A percentile compares a stretch with the other conserved stretches of the same genome.
Conservation (phyloP, 2,113 vertebrate species). For the Zosterops pallidus region DNA sequence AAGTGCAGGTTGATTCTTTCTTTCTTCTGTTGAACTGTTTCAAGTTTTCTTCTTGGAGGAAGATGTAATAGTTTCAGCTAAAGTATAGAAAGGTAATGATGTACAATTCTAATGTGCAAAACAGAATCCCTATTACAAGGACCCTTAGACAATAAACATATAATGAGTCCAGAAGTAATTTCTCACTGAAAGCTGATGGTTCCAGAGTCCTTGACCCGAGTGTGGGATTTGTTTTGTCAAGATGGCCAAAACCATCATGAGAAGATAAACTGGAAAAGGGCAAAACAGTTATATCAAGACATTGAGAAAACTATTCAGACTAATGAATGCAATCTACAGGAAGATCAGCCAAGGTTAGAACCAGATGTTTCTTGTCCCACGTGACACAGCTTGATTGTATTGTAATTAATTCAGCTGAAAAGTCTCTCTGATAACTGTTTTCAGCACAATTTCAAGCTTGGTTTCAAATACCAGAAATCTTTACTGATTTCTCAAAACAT, state of each 20-base stretch:
- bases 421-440: conserved; percentile 16
- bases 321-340: conserved; percentile 21
- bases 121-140: conserved; percentile 20
- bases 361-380: conserved; percentile 48
- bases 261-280: not conserved
- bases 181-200: not conserved
- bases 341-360: conserved; percentile 54
- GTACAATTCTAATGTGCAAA: conserved; percentile 35
- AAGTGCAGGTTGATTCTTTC: not conserved
- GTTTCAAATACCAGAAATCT: conserved; percentile 49
- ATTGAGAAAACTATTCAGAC: conserved; percentile 4
- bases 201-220: conserved; percentile 16
- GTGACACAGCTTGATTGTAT: conserved; percentile 30
- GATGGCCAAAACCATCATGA: conserved; percentile 6
- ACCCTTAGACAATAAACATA: conserved; percentile 17
- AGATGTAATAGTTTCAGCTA: conserved; percentile 13
- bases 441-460: conserved; percentile 52
- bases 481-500: conserved; percentile 11
- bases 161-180: conserved; percentile 41
- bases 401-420: conserved; percentile 58
- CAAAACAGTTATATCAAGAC: not conserved
- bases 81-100: conserved; percentile 34
- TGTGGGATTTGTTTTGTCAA: not conserved
- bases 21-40: conserved; percentile 32
- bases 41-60: not conserved